Base-by-base conservation (phyloP, 2,888 invertebrate species). In the Trypoxylon attenuatum region DNA sequence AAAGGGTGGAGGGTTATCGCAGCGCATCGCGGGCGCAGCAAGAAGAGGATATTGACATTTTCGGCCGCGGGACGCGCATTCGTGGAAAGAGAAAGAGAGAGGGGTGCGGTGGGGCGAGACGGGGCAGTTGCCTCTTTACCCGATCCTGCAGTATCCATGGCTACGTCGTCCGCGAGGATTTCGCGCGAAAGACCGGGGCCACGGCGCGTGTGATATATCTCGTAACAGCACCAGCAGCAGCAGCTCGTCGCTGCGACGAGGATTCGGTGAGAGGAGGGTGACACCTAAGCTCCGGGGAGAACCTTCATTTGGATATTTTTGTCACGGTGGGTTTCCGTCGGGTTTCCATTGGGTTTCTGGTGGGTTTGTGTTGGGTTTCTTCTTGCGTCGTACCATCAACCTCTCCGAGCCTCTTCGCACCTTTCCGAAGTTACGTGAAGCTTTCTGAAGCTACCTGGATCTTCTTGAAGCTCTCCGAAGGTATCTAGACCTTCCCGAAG, bases 21-120 rank as follows among this genome's bases (percentile, higher is more conserved):
- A n/a, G 77, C 78, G 79, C 79, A 81, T 80, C 80, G 78, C 76
- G 78, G 78, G 73, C 76, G 79, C 79, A 76, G 70, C 70, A 64
- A 78, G 79, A n/a, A 76, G 80, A 81, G 82, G 83, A 84, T 85
- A 86, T 85, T 83, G 85, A 85, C 85, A 85, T 85, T 85, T 85
- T 83, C 80, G 85, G 83, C 76, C 80, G 76, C 81, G 81, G 79
- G 82, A 80, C 82, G 81, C 84, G 84, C 82, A 82, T 80, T 82
- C 80, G 81, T 76, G 70, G 77, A 63, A 68, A 67, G 63, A 71
- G 64, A 46, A 53, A 51, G 42, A n/a, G n/a, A n/a, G n/a, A n/a
- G n/a, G n/a, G n/a, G n/a, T n/a, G n/a, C n/a, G 67, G 81, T 77
- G 72, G 77, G 68, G n/a, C n/a, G n/a, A 72, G 77, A 76, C 74